Base-by-base conservation (phyloP, 2,797 vertebrate species). In the Masticophis lateralis region DNA sequence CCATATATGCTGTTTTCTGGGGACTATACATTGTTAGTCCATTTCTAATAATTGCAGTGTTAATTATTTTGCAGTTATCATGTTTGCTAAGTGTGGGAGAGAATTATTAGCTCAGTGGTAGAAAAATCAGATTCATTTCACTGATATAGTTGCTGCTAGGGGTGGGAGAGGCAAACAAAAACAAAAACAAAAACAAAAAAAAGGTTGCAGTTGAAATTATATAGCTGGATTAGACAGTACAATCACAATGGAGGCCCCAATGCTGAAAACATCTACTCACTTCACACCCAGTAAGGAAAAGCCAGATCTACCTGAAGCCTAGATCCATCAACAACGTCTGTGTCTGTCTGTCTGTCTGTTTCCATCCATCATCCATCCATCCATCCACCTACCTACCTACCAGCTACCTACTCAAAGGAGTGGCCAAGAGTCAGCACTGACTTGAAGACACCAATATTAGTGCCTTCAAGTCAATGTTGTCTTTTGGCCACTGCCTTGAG, bases 111-210 rank as follows among this genome's bases (percentile, higher is more conserved):
- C 90, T 91, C 55, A 57, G 57, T 74, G 61, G 63, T 92, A 91
- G 47, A 94, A 94, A 11, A 93, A 92, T 60, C 51, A 91, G 61
- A 14, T 88, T 88, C n/a, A 92, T 53, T 95, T 92, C 89, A 74
- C 20, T 57, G 56, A 22, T 22, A 55, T 79, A 86, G 88, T 69
- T 90, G 32, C 43, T 93, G 74, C 63, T 92, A 91, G n/a, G 12
- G 6, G 25, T 7, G 4, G 32, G 22, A 60, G 37, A 27, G 8
- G 20, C 2, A 55, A 47, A 37, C 37, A 47, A 47, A 47, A 47
- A 47, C 5, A 55, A 55, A 66, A 66, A 55, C 53, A 55, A 56
- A 22, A 37, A 37, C 37, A 37, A 61, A 32, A 37, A 74, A 4
- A 59, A 61, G 10, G 43, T 43, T 61, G 57, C 22, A 90, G 90